These are phyloP conservation scores for Micrasema minimum DNA, from an alignment of 1,140 invertebrate genomes.

Conservation along the genomic window DNA sequence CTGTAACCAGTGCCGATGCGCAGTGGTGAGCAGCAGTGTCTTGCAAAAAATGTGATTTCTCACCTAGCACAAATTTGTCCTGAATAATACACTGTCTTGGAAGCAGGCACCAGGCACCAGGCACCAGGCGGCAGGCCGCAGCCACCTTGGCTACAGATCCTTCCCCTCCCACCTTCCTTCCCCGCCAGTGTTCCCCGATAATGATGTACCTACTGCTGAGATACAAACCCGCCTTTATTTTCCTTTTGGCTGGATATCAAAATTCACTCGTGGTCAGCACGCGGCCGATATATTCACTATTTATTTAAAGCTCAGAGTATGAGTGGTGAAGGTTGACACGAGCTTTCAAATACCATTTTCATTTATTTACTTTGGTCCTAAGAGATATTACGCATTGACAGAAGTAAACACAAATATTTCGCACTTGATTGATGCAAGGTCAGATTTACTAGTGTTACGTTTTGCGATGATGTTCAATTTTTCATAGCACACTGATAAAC, in stretches of 20 bases:
- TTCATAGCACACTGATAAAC: too few species aligned
- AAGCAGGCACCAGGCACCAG: too few species aligned
- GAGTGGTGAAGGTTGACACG: constrained; percentile 26
- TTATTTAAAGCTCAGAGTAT: constrained; percentile 40
- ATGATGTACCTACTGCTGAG: not conserved
- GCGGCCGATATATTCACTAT: constrained; percentile 44
- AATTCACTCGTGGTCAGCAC: constrained; percentile 44
- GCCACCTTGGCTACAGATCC: too few species aligned
- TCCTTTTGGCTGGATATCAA: constrained; percentile 42
- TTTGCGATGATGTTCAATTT: too few species aligned
- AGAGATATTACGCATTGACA: constrained; percentile 10
- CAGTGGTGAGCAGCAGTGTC: too few species aligned
- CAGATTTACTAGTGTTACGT: too few species aligned
- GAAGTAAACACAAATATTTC: not conserved
- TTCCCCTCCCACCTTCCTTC: not conserved
- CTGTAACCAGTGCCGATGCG: not conserved
- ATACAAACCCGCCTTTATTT: constrained; percentile 1
- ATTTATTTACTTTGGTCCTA: not conserved
- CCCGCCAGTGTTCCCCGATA: not conserved
- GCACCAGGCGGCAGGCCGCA: too few species aligned
- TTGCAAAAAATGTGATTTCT: too few species aligned
- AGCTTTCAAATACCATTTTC: not conserved
- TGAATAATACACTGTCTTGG: too few species aligned
- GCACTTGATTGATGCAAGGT: not conserved
- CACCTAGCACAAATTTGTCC: too few species aligned